phyloP scores from a whole-genome alignment of 2,113 vertebrate species.

The Gallinago jamesoni region DNA sequence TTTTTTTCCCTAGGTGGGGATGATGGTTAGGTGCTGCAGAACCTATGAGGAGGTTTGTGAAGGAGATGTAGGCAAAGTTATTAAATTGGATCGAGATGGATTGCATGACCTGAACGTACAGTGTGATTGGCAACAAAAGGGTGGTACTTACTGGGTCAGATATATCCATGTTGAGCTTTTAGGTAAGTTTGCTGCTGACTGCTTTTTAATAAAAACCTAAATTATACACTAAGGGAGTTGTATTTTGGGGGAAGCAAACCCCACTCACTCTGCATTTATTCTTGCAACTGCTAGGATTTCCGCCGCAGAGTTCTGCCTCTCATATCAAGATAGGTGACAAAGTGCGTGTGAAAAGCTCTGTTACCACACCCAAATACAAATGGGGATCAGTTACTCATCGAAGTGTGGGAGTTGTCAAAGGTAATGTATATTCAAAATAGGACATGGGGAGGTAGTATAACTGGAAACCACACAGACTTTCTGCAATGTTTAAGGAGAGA shows the following conservation, averaged over 20 bases:
- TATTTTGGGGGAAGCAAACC: background rate
- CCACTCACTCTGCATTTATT: background rate
- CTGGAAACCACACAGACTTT: background rate
- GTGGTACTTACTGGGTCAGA: constrained; percentile 98
- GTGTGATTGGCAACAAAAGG: constrained; percentile 98
- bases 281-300: constrained; percentile 82
- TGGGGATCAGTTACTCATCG: constrained; percentile 98
- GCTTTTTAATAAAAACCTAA: background rate
- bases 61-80: constrained; percentile 95
- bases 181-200: constrained; percentile 73
- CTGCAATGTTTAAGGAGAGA: background rate
- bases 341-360: constrained; percentile 91
- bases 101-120: constrained; percentile 97
- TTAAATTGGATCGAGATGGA: constrained; percentile 95
- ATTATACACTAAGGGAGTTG: background rate
- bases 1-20: constrained; percentile 85
- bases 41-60: constrained; percentile 98
- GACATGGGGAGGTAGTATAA: background rate
- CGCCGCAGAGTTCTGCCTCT: constrained; percentile 92
- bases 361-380: constrained; percentile 97
- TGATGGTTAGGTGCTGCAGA: constrained; percentile 98
- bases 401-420: constrained; percentile 96
- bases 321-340: constrained; percentile 99
- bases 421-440: constrained; percentile 59
- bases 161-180: constrained; percentile 96